Conservation (phyloP, 2,888 invertebrate species). For the Parelbella ahira region DNA sequence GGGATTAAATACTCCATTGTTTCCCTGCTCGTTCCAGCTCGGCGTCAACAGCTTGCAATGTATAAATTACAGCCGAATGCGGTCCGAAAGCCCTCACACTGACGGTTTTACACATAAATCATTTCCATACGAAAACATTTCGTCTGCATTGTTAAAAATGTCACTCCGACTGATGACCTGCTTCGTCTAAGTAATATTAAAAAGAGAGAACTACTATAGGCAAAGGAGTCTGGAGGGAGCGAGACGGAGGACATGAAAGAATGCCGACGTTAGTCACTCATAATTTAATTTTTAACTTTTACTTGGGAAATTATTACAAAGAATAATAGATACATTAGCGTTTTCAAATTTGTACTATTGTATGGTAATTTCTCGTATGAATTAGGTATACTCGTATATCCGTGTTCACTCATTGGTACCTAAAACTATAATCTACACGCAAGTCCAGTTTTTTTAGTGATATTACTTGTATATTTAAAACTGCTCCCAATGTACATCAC, state of each 20-base stretch:
- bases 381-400: too few species aligned
- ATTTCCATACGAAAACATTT: slow-evolving; percentile 79
- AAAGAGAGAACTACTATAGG: slow-evolving; percentile 52
- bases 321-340: too few species aligned
- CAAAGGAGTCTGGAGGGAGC: slow-evolving; percentile 44
- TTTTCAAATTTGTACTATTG: too few species aligned
- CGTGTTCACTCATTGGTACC: too few species aligned
- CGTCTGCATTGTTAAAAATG: slow-evolving; percentile 76
- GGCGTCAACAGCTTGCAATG: slow-evolving; percentile 32
- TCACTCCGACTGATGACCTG: slow-evolving; percentile 78
- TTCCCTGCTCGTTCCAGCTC: slow-evolving; percentile 39
- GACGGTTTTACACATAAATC: slow-evolving; percentile 75
- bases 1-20: slow-evolving; percentile 47
- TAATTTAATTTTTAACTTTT: slow-evolving; percentile 31
- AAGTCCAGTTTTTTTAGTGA: too few species aligned
- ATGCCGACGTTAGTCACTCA: slow-evolving; percentile 55
- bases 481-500: too few species aligned
- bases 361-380: too few species aligned
- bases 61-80: slow-evolving; percentile 54
- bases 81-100: slow-evolving; percentile 58
- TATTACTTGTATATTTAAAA: too few species aligned
- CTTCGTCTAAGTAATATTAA: slow-evolving; percentile 72
- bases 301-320: slow-evolving; percentile 2
- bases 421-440: too few species aligned
- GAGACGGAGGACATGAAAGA: slow-evolving; percentile 55